A percentile compares a stretch with the other conserved stretches of the same genome.
Conservation (phyloP, 1,140 invertebrate species). For the Drosophila pseudoananassae region DNA sequence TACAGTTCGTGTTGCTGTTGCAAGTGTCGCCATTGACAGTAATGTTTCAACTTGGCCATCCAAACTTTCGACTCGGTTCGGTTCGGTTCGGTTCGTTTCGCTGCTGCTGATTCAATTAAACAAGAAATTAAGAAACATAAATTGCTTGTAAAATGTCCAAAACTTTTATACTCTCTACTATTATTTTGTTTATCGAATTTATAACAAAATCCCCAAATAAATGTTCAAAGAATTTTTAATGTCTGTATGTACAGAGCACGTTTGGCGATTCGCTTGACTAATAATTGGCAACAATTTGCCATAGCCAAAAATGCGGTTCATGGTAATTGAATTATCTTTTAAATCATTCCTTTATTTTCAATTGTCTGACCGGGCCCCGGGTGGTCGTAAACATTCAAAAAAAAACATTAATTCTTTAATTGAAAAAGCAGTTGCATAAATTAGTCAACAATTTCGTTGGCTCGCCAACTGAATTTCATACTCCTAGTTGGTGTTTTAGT, state of each 20-base stretch:
- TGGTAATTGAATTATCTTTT: slow-evolving; percentile 46
- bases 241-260: background rate
- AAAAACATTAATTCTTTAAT: slow-evolving; percentile 41
- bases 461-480: background rate
- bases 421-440: slow-evolving; percentile 38
- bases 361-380: slow-evolving; percentile 1
- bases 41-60: slow-evolving; percentile 18
- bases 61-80: slow-evolving; percentile 34
- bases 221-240: slow-evolving; percentile 2
- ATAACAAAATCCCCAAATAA: slow-evolving; percentile 21
- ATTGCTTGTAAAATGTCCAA: slow-evolving; percentile 17
- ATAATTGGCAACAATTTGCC: slow-evolving; percentile 14
- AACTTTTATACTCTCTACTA: slow-evolving; percentile 10
- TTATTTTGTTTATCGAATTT: slow-evolving; percentile 29
- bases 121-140: slow-evolving; percentile 29
- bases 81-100: slow-evolving; percentile 24
- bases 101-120: slow-evolving; percentile 53
- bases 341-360: background rate
- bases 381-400: slow-evolving; percentile 9
- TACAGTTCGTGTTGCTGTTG: background rate
- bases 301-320: slow-evolving; percentile 14
- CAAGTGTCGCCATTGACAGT: slow-evolving; percentile 30
- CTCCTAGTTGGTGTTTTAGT: background rate
- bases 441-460: slow-evolving; percentile 6
- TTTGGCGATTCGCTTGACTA: slow-evolving; percentile 1